These are phyloP conservation scores for Leucophenga montana DNA, from an alignment of 2,888 invertebrate genomes.

Conservation along the genomic window DNA sequence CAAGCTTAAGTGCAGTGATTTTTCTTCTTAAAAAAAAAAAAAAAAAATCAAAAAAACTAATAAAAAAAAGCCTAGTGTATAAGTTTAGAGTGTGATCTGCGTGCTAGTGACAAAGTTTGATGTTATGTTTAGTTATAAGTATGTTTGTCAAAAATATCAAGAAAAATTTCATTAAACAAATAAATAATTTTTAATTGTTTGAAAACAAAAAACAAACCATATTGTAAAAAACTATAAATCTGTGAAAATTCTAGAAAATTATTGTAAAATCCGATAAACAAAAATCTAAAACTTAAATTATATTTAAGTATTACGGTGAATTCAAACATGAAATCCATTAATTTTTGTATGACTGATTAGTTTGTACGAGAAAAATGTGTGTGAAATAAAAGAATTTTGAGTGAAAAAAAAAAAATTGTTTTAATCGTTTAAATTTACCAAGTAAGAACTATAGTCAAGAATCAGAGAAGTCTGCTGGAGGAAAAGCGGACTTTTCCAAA, in stretches of 20 bases:
- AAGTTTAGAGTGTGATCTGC: not conserved
- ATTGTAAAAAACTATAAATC: slow-evolving; percentile 17
- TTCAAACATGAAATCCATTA: slow-evolving; percentile 36
- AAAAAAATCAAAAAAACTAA: too few relatives aligned
- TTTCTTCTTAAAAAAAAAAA: too few relatives aligned
- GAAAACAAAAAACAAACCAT: slow-evolving; percentile 12
- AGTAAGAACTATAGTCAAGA: not conserved
- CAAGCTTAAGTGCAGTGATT: too few relatives aligned
- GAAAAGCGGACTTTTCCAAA: too few relatives aligned
- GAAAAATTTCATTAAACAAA: too few relatives aligned
- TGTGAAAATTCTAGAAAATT: slow-evolving; percentile 4
- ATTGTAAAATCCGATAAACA: slow-evolving; percentile 28
- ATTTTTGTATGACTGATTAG: slow-evolving; percentile 72
- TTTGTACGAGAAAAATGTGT: slow-evolving; percentile 69
- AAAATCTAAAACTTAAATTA: not conserved
- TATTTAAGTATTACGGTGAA: slow-evolving; percentile 28
- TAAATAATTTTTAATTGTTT: not conserved
- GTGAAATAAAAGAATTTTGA: slow-evolving; percentile 61
- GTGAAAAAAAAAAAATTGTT: slow-evolving; percentile 49
- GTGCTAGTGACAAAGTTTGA: not conserved
- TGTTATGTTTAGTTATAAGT: slow-evolving; percentile 1
- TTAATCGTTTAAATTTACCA: slow-evolving; percentile 40
- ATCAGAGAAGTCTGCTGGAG: too few relatives aligned
- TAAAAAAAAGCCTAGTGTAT: not conserved
- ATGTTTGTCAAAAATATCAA: slow-evolving; percentile 17